Evolutionary conservation across 2,113 vertebrate species (phyloP).

Genomic region (Spea bombifrons): DNA sequence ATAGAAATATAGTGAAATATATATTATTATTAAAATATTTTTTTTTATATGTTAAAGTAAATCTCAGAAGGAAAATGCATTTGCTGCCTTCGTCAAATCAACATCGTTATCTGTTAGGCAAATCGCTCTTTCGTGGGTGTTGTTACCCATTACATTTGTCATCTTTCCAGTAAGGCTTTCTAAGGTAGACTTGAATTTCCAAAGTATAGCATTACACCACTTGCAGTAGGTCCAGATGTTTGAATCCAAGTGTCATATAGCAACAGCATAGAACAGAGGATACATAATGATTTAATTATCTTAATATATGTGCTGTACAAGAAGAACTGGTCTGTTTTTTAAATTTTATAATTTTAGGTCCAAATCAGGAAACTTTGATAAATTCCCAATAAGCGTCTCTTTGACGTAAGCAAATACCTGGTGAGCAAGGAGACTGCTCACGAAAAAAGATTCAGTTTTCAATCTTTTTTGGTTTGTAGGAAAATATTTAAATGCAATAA

Average conservation of each 20-base stretch:
- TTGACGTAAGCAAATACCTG: constrained; percentile 25
- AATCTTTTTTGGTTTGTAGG: neutral
- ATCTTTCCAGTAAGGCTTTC: constrained; percentile 10
- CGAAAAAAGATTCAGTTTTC: neutral
- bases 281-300: neutral
- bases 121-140: neutral
- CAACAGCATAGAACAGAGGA: neutral
- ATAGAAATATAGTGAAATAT: too few relatives aligned
- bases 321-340: constrained; percentile 8
- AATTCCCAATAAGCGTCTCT: neutral
- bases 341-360: neutral
- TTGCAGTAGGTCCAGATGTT: neutral
- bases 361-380: neutral
- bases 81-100: too few relatives aligned
- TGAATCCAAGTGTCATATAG: neutral
- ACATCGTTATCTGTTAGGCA: neutral
- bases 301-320: constrained; percentile 8
- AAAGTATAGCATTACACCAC: neutral
- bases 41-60: too few relatives aligned
- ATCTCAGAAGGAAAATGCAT: too few relatives aligned
- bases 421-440: neutral
- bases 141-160: neutral
- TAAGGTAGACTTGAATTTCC: neutral
- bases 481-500: neutral
- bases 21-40: too few relatives aligned